Evolutionary conservation across 2,113 vertebrate genomes (phyloP), one percentile per base, ranked within the genome.

Genomic region (Trachemys scripta): DNA sequence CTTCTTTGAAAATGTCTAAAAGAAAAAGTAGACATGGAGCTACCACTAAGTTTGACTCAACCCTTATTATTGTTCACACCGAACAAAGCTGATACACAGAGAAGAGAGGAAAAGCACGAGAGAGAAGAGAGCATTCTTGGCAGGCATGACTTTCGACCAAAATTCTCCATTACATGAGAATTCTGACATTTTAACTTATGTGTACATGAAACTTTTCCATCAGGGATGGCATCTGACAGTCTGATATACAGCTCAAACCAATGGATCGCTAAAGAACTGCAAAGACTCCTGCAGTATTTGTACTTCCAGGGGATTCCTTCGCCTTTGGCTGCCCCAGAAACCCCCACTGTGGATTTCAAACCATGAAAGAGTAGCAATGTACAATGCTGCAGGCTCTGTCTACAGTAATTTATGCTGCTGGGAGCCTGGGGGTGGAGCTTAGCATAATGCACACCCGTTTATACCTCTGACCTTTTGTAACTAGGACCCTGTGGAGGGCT

Each of bases 1-100:
- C n/a, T 79, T 31, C 35, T 38, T 47, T 80, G 27, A 3, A 29
- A 56, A 57, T 2, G 19, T 84, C 87, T 49, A 57, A 47, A 91
- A 89, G 85, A 92, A 93, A 76, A 84, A 76, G 50, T 76, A 14
- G 56, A 51, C 11, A 65, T 27, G 50, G 11, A 35, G 38, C 62
- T 81, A 35, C 35, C 17, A 17, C 2, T 47, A n/a, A 19, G 49
- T 24, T 14, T 85, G 24, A 50, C 24, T 54, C 51, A 81, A 65
- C 50, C 51, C n/a, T 75, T 81, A 49, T 59, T 84, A 80, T 88
- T n/a, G 88, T 29, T 59, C 82, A 4, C 16, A 53, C 54, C n/a
- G 35, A 91, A 85, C 22, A 50, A 53, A 97, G 38, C 45, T 92
- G 78, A 82, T 87, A 92, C 54, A 86, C 38, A 80, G 76, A 90